These are phyloP conservation scores for Lasioglossum zephyrum DNA, from an alignment of 2,888 invertebrate genomes.

Conservation along the genomic window DNA sequence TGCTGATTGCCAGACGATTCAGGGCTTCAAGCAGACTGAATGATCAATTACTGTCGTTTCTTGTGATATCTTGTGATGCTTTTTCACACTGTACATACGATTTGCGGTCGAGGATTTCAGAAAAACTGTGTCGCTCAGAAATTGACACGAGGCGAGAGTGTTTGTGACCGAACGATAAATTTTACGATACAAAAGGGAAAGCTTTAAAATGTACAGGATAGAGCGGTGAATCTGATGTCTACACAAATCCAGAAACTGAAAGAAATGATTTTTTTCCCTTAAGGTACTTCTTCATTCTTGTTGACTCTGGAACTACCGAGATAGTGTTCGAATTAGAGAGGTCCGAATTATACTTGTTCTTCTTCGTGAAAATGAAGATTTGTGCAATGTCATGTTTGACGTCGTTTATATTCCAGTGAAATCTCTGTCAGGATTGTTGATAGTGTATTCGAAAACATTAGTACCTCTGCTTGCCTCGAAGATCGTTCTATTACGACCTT, in stretches of 20 bases:
- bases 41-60: neutral
- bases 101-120: neutral
- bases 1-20: neutral
- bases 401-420: neutral
- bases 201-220: too few species aligned
- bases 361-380: neutral
- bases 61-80: neutral
- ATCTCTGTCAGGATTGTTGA: neutral
- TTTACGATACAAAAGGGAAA: too few species aligned
- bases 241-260: neutral
- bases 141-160: neutral
- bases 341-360: neutral
- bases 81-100: neutral
- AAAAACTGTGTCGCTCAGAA: neutral
- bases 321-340: neutral
- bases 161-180: too few species aligned
- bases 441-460: neutral
- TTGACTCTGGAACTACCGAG: neutral
- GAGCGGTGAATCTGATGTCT: neutral
- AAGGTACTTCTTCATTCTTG: neutral
- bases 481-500: neutral
- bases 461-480: neutral
- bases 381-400: neutral
- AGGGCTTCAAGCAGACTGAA: neutral
- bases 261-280: neutral